phyloP scores from a whole-genome alignment of 2,797 vertebrate species.

The Melanotaenia boesemani region DNA sequence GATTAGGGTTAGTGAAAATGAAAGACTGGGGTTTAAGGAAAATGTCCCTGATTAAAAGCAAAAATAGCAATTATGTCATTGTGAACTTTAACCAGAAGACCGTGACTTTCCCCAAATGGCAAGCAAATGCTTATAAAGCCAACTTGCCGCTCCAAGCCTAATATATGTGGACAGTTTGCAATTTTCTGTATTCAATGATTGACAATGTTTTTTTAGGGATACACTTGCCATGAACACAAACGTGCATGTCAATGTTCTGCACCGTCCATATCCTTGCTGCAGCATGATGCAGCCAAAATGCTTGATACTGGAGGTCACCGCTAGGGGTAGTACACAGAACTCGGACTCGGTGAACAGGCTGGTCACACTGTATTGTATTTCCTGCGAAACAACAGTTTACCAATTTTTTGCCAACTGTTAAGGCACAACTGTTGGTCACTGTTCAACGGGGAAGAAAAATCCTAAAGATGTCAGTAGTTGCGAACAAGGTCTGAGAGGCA shows the following conservation, averaged over 20 bases:
- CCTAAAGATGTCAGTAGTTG: no score
- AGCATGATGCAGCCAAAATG: no score
- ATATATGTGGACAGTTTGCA: neutral
- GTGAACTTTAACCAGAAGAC: neutral
- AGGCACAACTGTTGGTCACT: no score
- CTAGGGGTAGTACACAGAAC: no score
- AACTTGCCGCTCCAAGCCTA: neutral
- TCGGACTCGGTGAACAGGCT: no score
- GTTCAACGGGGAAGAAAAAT: no score
- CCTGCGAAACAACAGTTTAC: no score
- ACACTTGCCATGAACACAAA: neutral
- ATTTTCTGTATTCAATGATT: neutral
- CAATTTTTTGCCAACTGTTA: no score
- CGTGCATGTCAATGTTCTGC: neutral
- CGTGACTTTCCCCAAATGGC: neutral
- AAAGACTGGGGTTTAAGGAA: neutral
- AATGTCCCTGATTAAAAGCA: neutral
- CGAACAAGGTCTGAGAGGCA: no score
- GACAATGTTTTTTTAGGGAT: neutral
- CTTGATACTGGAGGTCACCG: no score
- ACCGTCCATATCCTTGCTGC: neutral
- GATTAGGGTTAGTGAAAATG: neutral
- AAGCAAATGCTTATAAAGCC: neutral
- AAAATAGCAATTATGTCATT: neutral
- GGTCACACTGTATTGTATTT: no score